Base-by-base conservation (phyloP, 2,797 vertebrate genomes). In the Erpetoichthys calabaricus region DNA sequence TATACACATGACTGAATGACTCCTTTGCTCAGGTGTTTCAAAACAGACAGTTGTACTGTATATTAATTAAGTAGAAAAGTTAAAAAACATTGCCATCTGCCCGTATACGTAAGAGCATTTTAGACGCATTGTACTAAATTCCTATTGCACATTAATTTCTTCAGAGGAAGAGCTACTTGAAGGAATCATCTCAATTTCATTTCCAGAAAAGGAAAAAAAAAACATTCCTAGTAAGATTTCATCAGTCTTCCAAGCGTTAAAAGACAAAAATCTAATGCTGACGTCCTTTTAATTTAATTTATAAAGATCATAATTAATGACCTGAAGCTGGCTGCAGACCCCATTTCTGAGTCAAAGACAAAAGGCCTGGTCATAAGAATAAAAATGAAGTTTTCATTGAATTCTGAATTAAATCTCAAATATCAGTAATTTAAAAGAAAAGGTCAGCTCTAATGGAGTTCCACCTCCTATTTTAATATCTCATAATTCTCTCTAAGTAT, bases 251-350 rank as follows among this genome's bases (percentile, higher is more conserved):
- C 25, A 25, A 25, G 25, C 25, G 25, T 25, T 25, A 47, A 61
- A 64, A 69, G 67, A 73, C 74, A 74, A 69, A 78, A 74, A 65
- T 73, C 67, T 69, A 72, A 73, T 66, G 62, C 66, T 80, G 79
- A 82, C 80, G 80, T 79, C 67, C 71, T 76, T 66, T 78, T 82
- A 80, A 79, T 84, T 81, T 80, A 82, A 85, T 87, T 81, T 80
- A 80, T 82, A 81, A 82, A 81, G 80, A 78, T 75, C 73, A 80
- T 83, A 83, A 86, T 86, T 81, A 86, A 83, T 67, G 75, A 83
- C 80, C 77, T 72, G 70, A 70, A 75, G 74, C 69, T 79, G 76
- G 71, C 68, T 53, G 64, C 70, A 80, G 74, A 76, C 68, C 73
- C 67, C 65, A 72, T 82, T 80, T 80, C 79, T 73, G 73, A 64